Conservation (phyloP, 2,797 vertebrate genomes). For the Chromis chromis region DNA sequence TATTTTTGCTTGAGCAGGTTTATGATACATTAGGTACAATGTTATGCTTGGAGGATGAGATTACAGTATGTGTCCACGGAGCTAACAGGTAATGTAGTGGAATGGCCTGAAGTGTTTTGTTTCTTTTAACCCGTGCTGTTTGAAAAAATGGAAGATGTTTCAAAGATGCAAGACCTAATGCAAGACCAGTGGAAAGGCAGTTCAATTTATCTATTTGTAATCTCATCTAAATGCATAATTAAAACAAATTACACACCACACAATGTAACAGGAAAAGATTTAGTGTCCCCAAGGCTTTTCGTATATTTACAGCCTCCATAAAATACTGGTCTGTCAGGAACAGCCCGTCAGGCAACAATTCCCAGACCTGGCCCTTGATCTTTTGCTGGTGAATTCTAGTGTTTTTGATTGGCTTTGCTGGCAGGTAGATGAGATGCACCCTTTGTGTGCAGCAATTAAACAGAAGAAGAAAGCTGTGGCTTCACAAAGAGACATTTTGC, state of each 20-base stretch:
- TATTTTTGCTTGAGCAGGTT: not conserved
- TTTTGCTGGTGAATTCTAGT: conserved; percentile 66
- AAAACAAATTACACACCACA: conserved; percentile 75
- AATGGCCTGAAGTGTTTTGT: not conserved
- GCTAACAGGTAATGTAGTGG: not conserved
- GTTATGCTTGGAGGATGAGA: not conserved
- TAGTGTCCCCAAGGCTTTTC: conserved; percentile 77
- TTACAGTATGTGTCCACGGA: not conserved
- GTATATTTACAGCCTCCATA: conserved; percentile 81
- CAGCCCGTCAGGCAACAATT: conserved; percentile 70
- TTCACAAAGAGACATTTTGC: conserved; percentile 20
- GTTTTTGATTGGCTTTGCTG: conserved; percentile 59
- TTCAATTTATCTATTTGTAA: conserved; percentile 72
- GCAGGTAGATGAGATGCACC: conserved; percentile 60
- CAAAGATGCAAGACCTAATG: conserved; percentile 33
- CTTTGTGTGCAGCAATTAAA: conserved; percentile 41
- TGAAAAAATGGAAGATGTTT: not conserved
- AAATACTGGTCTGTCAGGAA: conserved; percentile 80
- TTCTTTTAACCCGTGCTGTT: not conserved
- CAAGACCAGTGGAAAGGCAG: conserved; percentile 44
- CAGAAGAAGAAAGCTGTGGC: not conserved
- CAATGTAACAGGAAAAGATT: conserved; percentile 77
- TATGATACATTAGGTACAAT: not conserved
- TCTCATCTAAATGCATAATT: conserved; percentile 82
- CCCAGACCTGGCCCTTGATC: conserved; percentile 75